Evolutionary conservation across 1,140 invertebrate genomes (phyloP).

Genomic region (Lordiphosa collinella): DNA sequence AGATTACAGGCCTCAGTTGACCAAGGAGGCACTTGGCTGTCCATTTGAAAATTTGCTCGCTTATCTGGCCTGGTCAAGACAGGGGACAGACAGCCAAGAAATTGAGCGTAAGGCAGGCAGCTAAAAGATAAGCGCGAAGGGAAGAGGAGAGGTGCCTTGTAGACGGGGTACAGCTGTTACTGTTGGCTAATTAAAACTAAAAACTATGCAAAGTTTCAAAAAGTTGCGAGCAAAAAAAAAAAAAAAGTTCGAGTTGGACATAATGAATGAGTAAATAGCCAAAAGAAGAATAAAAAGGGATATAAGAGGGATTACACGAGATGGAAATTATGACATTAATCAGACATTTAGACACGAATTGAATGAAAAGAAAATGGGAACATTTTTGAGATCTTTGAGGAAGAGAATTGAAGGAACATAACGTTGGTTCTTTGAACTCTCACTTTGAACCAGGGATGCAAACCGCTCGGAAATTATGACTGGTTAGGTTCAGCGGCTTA

Average conservation of each 20-base stretch:
- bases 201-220: constrained; percentile 55
- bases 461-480: no score
- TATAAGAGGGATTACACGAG: constrained; percentile 2
- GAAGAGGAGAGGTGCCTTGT: background rate
- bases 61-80: constrained; percentile 44
- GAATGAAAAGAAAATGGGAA: no score
- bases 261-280: constrained; percentile 47
- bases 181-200: constrained; percentile 72
- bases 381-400: no score
- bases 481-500: no score
- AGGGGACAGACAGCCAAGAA: constrained; percentile 32
- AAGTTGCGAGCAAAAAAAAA: constrained; percentile 42
- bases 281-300: background rate
- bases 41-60: constrained; percentile 75
- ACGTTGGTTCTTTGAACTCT: no score
- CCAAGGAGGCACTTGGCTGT: constrained; percentile 62
- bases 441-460: no score
- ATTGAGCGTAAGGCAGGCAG: constrained; percentile 75
- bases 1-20: constrained; percentile 54
- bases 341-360: constrained; percentile 2
- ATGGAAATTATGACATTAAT: constrained; percentile 10
- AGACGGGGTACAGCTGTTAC: constrained; percentile 15
- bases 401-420: no score
- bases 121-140: constrained; percentile 36
- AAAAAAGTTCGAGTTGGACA: constrained; percentile 52